These are phyloP conservation scores for Hapalemur alaotrensis DNA, from an alignment of 2,797 vertebrate species.

Conservation along the genomic window DNA sequence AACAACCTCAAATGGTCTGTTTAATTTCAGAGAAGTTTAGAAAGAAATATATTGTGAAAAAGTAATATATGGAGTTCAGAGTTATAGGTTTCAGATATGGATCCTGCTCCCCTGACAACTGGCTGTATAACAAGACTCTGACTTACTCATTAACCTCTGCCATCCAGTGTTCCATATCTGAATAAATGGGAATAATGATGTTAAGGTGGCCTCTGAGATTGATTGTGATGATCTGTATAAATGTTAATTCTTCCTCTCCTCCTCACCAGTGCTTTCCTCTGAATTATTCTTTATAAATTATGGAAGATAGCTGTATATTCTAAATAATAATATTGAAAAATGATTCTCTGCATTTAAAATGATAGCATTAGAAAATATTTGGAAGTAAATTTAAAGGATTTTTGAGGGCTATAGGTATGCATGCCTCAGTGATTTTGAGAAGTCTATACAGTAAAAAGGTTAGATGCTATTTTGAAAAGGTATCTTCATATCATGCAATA, in stretches of 20 bases:
- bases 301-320: neutral
- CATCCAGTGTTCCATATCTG: neutral
- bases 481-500: neutral
- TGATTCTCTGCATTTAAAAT: neutral
- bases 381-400: neutral
- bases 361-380: neutral
- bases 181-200: neutral
- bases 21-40: neutral
- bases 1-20: neutral
- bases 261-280: neutral
- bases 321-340: neutral
- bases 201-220: neutral
- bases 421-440: neutral
- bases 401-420: neutral
- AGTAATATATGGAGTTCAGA: neutral
- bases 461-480: conserved; percentile 6
- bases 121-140: neutral
- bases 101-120: neutral
- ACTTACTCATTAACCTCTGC: neutral
- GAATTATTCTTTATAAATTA: neutral
- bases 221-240: neutral
- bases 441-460: conserved; percentile 13
- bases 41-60: neutral
- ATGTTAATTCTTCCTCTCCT: neutral
- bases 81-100: neutral